Evolutionary conservation across 2,888 invertebrate species (phyloP).

Genomic region (Caenorhabditis sp.): DNA sequence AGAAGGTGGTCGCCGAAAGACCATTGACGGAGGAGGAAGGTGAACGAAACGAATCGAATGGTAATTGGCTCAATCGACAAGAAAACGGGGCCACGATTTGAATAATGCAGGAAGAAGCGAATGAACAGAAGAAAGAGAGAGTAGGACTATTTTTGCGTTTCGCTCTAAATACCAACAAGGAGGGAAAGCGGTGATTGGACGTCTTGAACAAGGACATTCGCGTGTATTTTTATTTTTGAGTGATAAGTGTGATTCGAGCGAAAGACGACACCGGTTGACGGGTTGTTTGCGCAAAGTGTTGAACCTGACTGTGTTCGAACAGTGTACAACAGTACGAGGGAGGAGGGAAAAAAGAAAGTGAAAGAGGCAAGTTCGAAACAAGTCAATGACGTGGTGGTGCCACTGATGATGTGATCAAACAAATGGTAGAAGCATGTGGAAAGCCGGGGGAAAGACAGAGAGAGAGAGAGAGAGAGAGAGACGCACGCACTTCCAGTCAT

Average conservation of each 20-base stretch:
- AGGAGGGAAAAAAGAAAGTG: no score
- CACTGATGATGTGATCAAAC: slow-evolving; percentile 56
- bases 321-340: no score
- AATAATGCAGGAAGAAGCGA: neutral
- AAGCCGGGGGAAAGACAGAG: slow-evolving; percentile 22
- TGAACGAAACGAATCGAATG: slow-evolving; percentile 10
- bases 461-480: slow-evolving; percentile 8
- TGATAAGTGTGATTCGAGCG: slow-evolving; percentile 22
- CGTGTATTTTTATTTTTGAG: slow-evolving; percentile 3
- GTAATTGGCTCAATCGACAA: slow-evolving; percentile 47
- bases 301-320: slow-evolving; percentile 30
- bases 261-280: neutral
- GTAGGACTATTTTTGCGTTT: neutral
- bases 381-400: slow-evolving; percentile 49
- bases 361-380: slow-evolving; percentile 46
- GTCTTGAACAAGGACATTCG: neutral
- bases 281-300: neutral
- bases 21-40: slow-evolving; percentile 32
- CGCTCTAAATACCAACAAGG: slow-evolving; percentile 7
- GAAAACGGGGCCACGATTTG: slow-evolving; percentile 1
- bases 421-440: slow-evolving; percentile 48
- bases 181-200: neutral
- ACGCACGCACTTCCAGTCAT: slow-evolving; percentile 15
- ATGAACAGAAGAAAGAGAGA: neutral
- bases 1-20: slow-evolving; percentile 23